Percentiles rank a stretch among this genome's conserved stretches.
These are phyloP conservation scores for Engystomops pustulosus DNA, from an alignment of 2,113 vertebrate genomes.

Conservation along the genomic window DNA sequence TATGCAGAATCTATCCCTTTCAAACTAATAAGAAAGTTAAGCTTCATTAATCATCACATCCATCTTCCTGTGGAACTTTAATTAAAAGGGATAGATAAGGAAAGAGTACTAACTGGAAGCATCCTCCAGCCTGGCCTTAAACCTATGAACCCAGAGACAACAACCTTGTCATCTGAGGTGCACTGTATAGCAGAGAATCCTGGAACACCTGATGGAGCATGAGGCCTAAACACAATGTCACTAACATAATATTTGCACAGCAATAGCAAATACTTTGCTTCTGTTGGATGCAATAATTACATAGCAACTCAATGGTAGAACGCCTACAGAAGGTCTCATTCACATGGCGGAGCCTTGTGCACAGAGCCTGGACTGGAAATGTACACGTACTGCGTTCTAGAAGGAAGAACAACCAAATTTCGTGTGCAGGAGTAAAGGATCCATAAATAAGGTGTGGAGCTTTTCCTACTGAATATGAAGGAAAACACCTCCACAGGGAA, in stretches of 20 bases:
- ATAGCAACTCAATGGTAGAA: background rate
- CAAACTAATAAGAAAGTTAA: slow-evolving; percentile 55
- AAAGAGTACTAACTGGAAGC: slow-evolving; percentile 70
- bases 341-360: background rate
- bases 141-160: slow-evolving; percentile 67
- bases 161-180: slow-evolving; percentile 68
- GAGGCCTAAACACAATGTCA: background rate
- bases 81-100: slow-evolving; percentile 71
- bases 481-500: background rate
- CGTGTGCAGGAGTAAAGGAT: too few species aligned
- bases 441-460: too few species aligned
- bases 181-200: slow-evolving; percentile 53
- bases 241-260: background rate
- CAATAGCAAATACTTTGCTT: slow-evolving; percentile 3
- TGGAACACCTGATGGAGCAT: slow-evolving; percentile 3
- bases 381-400: too few species aligned
- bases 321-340: background rate
- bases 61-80: slow-evolving; percentile 62
- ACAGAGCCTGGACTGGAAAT: background rate
- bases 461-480: too few species aligned
- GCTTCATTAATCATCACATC: slow-evolving; percentile 63
- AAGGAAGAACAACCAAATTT: too few species aligned
- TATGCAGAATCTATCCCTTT: background rate
- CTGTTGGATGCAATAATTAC: background rate
- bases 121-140: slow-evolving; percentile 68